Evolutionary conservation across 1,140 invertebrate species (phyloP), one percentile per base, ranked within the genome.

Genomic region (Heliconius congener): DNA sequence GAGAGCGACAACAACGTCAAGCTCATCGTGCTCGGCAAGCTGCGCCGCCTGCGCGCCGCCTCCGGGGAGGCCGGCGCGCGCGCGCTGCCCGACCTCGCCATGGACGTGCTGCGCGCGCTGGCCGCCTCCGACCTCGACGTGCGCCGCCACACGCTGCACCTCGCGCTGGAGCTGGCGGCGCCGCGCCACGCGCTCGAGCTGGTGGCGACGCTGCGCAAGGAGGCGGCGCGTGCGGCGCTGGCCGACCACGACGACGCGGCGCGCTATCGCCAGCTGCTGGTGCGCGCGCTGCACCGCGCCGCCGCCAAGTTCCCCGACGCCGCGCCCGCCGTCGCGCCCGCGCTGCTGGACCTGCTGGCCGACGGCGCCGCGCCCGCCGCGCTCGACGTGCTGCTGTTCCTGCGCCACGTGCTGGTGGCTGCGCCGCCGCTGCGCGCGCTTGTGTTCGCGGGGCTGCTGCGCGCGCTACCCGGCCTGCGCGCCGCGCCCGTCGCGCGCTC

Each of bases 1-100:
- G 99, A 99, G 94, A 99, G 98, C 94, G 99, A 99, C 92, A 99
- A 99, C 94, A 99, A 99, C 96, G 99, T 99, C 1, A 99, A 99
- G 95, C 95, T 99, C 71, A 99, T 99, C 86, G 99, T 99, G 3
- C 95, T 99, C 79, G 99, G 99, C 91, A 97, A 99, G 72, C 95
- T 99, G 74, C 97, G 99, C 85, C 97, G 97, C 3, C 96, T 99
- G 87, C 97, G 97, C 84, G 98, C 98, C 71, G 96, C 97, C 88
- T 97, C 98, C 34, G 96, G 97, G 71, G 98, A 98, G 89, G 96
- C 96, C 76, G 98, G 98, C 87, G 98, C 99, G 91, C 96, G 98
- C 90, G 98, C 99, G 0, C 96, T 99, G 78, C 99, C 99, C 94
- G 99, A 99, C 88, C 95, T 99, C 52, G 98, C 99, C 18, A 99